phyloP scores from a whole-genome alignment of 2,113 vertebrate genomes.

The Pyrgilauda ruficollis region DNA sequence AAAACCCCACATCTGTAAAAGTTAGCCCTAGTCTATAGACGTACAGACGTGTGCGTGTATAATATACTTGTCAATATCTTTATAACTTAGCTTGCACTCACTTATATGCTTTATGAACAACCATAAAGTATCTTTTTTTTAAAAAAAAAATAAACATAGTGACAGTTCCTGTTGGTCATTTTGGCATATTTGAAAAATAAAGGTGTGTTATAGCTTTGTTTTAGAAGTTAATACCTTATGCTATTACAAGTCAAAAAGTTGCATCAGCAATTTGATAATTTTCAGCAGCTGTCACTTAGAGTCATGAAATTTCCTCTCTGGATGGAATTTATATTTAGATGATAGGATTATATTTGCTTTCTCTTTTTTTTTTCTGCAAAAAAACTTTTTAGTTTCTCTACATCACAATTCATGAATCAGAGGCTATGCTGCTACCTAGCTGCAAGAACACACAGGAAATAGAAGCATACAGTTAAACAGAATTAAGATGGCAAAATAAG shows the following conservation, averaged over 20 bases:
- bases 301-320: not conserved
- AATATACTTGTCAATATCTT: not conserved
- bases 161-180: not conserved
- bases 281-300: not conserved
- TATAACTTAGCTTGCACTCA: not conserved
- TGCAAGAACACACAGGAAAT: not conserved
- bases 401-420: not conserved
- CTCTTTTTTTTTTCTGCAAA: not conserved
- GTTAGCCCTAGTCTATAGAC: not conserved
- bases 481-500: not conserved
- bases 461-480: not conserved
- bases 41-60: not conserved
- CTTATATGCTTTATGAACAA: not conserved
- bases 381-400: not conserved
- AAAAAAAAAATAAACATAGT: not conserved
- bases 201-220: not conserved
- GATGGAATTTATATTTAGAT: not conserved
- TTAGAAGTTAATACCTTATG: not conserved
- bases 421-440: not conserved
- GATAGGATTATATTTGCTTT: not conserved
- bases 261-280: not conserved
- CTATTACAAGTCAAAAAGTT: not conserved
- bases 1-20: rapidly evolving
- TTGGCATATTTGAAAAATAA: not conserved
- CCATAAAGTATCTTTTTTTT: not conserved